A percentile compares a stretch with the other conserved stretches of the same genome.
These are phyloP conservation scores for Sarotherodon lohbergeri DNA, from an alignment of 2,113 vertebrate species.

Conservation along the genomic window DNA sequence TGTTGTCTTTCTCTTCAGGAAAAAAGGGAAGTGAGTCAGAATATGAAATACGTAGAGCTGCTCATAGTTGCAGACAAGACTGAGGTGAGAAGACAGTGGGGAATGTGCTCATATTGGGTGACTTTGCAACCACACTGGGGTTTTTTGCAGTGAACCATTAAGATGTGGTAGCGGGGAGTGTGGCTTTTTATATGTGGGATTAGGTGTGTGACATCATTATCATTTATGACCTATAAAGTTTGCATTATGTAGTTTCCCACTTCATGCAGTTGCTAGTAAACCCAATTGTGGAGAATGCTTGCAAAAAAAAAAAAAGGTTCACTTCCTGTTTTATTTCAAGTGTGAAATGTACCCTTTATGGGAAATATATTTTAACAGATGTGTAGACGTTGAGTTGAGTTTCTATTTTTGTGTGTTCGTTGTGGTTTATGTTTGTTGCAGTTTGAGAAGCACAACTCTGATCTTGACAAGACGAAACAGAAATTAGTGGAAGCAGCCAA, in stretches of 20 bases:
- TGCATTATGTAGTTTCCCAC: not conserved
- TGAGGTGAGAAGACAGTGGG: constrained; percentile 77
- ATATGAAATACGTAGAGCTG: constrained; percentile 91
- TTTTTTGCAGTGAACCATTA: not conserved
- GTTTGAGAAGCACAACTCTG: constrained; percentile 82
- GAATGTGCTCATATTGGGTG: not conserved
- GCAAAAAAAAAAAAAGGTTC: not conserved
- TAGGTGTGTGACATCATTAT: not conserved
- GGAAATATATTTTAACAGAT: not conserved
- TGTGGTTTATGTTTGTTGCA: constrained; percentile 51
- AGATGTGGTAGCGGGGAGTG: not conserved
- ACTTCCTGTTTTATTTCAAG: not conserved
- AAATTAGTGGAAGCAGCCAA: constrained; percentile 90
- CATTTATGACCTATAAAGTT: not conserved
- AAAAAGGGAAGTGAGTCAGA: constrained; percentile 79
- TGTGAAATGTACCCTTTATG: not conserved
- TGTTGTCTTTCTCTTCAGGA: constrained; percentile 61
- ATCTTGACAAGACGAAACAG: constrained; percentile 74
- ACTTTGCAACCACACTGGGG: not conserved
- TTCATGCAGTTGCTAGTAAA: not conserved
- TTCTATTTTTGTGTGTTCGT: not conserved
- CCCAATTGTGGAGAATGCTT: not conserved
- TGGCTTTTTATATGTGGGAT: not conserved
- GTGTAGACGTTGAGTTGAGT: not conserved
- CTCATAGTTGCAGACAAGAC: constrained; percentile 90